Percentiles rank a stretch among this genome's conserved stretches.
These are phyloP conservation scores for Antechinus flavipes DNA, from an alignment of 2,113 vertebrate species.

Conservation along the genomic window DNA sequence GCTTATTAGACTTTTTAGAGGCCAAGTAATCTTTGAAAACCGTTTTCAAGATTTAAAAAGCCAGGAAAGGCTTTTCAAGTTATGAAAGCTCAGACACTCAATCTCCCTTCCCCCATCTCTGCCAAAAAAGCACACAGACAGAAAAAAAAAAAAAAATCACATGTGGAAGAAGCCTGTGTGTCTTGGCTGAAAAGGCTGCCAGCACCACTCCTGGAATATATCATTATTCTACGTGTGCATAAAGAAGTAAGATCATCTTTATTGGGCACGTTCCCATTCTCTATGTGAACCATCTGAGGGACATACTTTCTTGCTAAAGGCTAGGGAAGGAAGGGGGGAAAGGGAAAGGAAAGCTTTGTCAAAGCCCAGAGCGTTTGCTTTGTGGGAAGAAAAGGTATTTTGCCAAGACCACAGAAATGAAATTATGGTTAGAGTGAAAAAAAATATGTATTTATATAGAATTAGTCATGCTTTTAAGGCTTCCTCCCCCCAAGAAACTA, in stretches of 20 bases:
- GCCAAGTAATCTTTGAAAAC: not conserved
- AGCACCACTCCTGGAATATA: not conserved
- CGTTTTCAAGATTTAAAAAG: not conserved
- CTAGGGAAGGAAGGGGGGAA: not conserved
- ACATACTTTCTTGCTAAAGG: not conserved
- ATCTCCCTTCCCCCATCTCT: no score
- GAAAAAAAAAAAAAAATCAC: not conserved
- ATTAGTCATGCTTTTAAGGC: not conserved
- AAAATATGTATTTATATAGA: not conserved
- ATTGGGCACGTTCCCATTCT: not conserved
- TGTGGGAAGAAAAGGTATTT: conserved; percentile 1
- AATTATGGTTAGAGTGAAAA: not conserved
- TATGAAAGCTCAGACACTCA: not conserved
- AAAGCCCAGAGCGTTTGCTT: not conserved
- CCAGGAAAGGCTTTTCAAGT: not conserved
- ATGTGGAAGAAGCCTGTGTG: not conserved
- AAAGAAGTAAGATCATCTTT: not conserved
- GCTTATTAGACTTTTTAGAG: not conserved
- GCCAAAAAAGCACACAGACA: not conserved
- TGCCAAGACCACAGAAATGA: not conserved
- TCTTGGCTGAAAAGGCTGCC: not conserved
- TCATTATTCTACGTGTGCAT: not conserved
- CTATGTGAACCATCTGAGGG: not conserved
- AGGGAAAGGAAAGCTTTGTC: not conserved
- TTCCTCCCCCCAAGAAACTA: not conserved